phyloP scores from a whole-genome alignment of 2,113 vertebrate genomes.

The Aramus guarauna region DNA sequence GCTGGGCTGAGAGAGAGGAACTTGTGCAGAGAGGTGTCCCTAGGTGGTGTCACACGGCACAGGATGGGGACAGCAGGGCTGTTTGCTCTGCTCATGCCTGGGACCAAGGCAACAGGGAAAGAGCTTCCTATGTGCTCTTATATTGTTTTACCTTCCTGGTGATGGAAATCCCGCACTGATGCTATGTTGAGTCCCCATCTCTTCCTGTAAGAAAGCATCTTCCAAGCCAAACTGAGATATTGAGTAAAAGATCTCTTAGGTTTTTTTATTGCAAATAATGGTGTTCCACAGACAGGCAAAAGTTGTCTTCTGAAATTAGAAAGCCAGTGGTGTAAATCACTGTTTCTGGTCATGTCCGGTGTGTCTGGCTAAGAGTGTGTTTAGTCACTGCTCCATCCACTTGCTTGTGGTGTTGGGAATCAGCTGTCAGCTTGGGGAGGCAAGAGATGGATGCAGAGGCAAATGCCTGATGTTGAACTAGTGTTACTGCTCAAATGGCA shows the following conservation, averaged over 20 bases:
- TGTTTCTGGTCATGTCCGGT: neutral
- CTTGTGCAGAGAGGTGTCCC: neutral
- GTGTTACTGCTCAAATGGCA: no score
- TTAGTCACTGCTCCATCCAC: neutral
- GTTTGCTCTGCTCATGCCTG: neutral
- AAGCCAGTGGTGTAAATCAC: neutral
- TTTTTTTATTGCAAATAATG: neutral
- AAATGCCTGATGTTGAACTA: neutral
- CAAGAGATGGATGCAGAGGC: neutral
- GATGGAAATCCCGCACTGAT: neutral
- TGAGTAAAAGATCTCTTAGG: neutral
- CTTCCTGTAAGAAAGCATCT: neutral
- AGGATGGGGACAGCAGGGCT: neutral
- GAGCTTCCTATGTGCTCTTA: neutral
- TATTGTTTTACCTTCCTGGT: neutral
- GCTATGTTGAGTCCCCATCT: neutral
- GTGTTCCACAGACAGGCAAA: neutral
- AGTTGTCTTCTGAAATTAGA: neutral
- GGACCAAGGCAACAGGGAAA: neutral
- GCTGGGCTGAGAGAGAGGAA: neutral
- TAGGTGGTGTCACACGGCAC: rapidly evolving
- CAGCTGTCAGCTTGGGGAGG: neutral
- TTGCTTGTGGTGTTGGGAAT: neutral
- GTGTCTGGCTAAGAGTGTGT: neutral
- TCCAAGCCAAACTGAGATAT: neutral